Evolutionary conservation across 2,888 invertebrate species (phyloP), one percentile per base, ranked within the genome.

Genomic region (Poecilobothrus nobilitatus): DNA sequence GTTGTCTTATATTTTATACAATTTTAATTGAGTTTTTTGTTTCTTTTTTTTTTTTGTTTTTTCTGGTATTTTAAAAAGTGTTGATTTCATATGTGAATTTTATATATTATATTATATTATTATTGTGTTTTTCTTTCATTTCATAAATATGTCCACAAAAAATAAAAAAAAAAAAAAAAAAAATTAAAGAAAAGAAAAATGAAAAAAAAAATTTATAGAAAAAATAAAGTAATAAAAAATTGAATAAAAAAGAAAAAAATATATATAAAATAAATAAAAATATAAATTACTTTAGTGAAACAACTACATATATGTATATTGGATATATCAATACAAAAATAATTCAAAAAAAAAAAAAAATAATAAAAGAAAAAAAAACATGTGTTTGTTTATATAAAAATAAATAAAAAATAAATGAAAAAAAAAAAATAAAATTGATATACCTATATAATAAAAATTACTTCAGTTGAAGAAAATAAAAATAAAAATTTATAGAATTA

Each of bases 401-500:
- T 53, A 53, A 53, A 15, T 37, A 37, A 37, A 27, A 27, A 27
- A 27, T 27, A 27, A 27, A 27, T 27, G 27, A 2, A 27, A 27
- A 41, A 41, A 41, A 41, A 41, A 15, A 41, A 41, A 41, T 27
- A 5, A n/a, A n/a, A n/a, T n/a, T n/a, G n/a, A n/a, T n/a, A n/a
- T n/a, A 5, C 27, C 2, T 5, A 41, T 41, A 41, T 53, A 53
- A 53, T 37, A 37, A 53, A 53, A 53, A 53, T 53, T 53, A 53
- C 18, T 18, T 53, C 53, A 53, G 18, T 53, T 53, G 53, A 53
- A 53, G n/a, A 15, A 53, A 53, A 53, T 53, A 53, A 27, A 27
- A 27, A 53, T 53, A 53, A 53, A 53, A 53, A 53, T 53, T 53
- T 53, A 53, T 53, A 53, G 53, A 53, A n/a, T 53, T 18, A 53